Evolutionary conservation across 1,140 invertebrate species (phyloP), one percentile per base, ranked within the genome.

Genomic region (Protaetia brevitarsis): DNA sequence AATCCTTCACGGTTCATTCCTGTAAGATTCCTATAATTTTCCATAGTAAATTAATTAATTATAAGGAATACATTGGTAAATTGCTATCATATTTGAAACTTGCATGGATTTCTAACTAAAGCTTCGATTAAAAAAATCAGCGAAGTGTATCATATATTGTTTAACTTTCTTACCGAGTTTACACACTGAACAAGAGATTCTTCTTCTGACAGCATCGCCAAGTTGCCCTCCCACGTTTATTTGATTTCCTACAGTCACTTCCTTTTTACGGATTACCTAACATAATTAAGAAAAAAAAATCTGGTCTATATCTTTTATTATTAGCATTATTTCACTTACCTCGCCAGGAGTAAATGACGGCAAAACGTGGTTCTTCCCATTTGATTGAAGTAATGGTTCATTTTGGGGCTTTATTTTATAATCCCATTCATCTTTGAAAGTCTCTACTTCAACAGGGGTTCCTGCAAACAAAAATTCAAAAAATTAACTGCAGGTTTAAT

Each of bases 341-440:
- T 60, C 26, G 64, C 62, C 56, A 59, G 56, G 56, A 64, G 63
- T 66, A 57, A 45, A 11, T 2, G 74, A 68, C 23, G 69, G 68
- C 45, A 74, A 57, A 11, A 64, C 60, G 58, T 72, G 68, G 30
- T 66, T 66, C 13, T 59, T 51, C 21, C 1, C 19, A n/a, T 61
- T 58, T 19, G 45, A 36, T 19, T 66, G 67, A 31, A 76, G 60
- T 5, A 74, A 13, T 59, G 74, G 73, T 19, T 61, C 30, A 64
- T 67, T 57, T 30, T 74, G 63, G 16, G 71, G 69, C 29, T 59
- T n/a, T 19, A 70, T 56, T 63, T 72, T 58, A 37, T 72, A 74
- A 45, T 74, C 51, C 74, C 74, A 76, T 11, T 70, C 61, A 45
- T 76, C 74, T 28, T 71, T 41, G 66, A 76, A 76, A 37, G 69